Conservation (phyloP, 2,113 vertebrate species). For the Sigmodon hispidus region DNA sequence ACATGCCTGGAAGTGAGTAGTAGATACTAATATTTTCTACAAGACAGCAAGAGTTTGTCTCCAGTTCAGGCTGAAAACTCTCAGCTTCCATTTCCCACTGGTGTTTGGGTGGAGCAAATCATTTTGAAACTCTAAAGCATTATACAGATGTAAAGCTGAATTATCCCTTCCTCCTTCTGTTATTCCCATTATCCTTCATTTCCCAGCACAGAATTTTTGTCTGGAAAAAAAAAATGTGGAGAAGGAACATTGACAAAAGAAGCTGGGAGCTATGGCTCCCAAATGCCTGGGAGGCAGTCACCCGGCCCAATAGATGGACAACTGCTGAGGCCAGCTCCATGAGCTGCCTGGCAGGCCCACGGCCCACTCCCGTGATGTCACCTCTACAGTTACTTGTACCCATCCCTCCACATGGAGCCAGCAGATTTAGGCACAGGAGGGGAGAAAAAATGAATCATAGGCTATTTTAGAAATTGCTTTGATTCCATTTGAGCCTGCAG, state of each 20-base stretch:
- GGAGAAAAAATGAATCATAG: slow-evolving; percentile 78
- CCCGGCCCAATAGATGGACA: slow-evolving; percentile 45
- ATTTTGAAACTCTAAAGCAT: slow-evolving; percentile 76
- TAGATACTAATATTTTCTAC: neutral
- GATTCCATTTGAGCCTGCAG: slow-evolving; percentile 64
- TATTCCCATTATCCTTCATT: slow-evolving; percentile 77
- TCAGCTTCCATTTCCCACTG: slow-evolving; percentile 61
- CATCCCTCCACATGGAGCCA: slow-evolving; percentile 70
- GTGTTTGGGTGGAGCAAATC: slow-evolving; percentile 70
- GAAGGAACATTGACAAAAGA: slow-evolving; percentile 61
- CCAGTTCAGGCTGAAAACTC: slow-evolving; percentile 54
- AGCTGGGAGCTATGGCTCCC: slow-evolving; percentile 39
- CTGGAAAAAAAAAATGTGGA: slow-evolving; percentile 74
- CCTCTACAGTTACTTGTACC: slow-evolving; percentile 69
- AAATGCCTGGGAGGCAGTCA: slow-evolving; percentile 38
- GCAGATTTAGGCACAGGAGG: slow-evolving; percentile 74
- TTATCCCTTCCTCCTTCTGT: slow-evolving; percentile 71
- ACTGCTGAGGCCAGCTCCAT: slow-evolving; percentile 9
- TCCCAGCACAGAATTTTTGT: slow-evolving; percentile 66
- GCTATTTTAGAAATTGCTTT: slow-evolving; percentile 75
- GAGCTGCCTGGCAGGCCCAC: slow-evolving; percentile 57
- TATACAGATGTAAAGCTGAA: slow-evolving; percentile 75
- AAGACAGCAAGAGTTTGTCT: slow-evolving; percentile 48
- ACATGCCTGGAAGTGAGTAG: slow-evolving; percentile 20
- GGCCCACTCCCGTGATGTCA: slow-evolving; percentile 75